These are phyloP conservation scores for Eretmocerus hayati DNA, from an alignment of 2,888 invertebrate genomes.

Conservation along the genomic window DNA sequence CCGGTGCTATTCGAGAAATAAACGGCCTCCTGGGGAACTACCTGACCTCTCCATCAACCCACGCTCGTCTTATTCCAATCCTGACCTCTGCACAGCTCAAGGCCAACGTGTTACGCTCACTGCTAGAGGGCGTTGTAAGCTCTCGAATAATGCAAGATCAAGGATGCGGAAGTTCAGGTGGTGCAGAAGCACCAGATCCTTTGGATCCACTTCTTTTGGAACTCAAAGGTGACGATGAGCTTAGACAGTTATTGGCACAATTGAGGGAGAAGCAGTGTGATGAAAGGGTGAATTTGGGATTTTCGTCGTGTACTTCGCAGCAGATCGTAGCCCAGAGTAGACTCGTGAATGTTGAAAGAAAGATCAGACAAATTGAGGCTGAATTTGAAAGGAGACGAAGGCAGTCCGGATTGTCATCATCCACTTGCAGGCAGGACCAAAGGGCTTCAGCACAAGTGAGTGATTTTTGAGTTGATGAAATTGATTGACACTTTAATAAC, in stretches of 20 bases:
- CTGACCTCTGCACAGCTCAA: slow-evolving; percentile 40
- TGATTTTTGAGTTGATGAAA: too few relatives aligned
- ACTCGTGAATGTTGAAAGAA: slow-evolving; percentile 33
- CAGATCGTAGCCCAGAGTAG: slow-evolving; percentile 33
- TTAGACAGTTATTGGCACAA: slow-evolving; percentile 33
- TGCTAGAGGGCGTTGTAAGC: slow-evolving; percentile 34
- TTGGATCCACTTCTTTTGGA: slow-evolving; percentile 32
- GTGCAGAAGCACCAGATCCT: slow-evolving; percentile 11
- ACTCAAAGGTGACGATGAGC: slow-evolving; percentile 35
- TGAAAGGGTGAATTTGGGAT: slow-evolving; percentile 36
- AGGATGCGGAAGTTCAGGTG: slow-evolving; percentile 27
- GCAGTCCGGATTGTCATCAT: too few relatives aligned
- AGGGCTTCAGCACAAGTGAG: too few relatives aligned
- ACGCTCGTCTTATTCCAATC: slow-evolving; percentile 34
- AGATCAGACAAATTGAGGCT: slow-evolving; percentile 36
- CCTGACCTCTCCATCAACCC: slow-evolving; percentile 33
- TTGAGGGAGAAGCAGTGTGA: slow-evolving; percentile 39
- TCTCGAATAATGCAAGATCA: slow-evolving; percentile 34
- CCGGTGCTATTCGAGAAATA: slow-evolving; percentile 34
- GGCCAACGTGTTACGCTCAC: slow-evolving; percentile 36
- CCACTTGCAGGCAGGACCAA: too few relatives aligned
- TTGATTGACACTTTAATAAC: too few relatives aligned
- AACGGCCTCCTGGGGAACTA: slow-evolving; percentile 39
- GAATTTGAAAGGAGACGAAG: slow-evolving; percentile 35
- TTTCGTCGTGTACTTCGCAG: slow-evolving; percentile 37